Evolutionary conservation across 1,140 invertebrate genomes (phyloP), one percentile per base, ranked within the genome.

Genomic region (Drosophila gunungcola): DNA sequence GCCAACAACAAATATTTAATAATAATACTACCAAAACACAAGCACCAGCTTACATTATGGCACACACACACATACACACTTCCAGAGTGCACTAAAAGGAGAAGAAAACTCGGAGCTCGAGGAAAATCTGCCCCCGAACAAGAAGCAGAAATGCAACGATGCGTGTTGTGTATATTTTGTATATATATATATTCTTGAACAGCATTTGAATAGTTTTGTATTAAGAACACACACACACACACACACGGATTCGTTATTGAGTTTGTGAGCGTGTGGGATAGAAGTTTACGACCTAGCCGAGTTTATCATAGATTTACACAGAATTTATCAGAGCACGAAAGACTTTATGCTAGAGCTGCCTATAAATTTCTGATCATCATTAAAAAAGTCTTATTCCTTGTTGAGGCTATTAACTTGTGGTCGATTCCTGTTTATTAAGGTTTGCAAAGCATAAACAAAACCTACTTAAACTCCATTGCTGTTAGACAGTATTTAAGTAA

Each of bases 61-160:
- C 38, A 67, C 43, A 79, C 62, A 60, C 52, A 62, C 52, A 74
- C 29, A 55, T 36, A 56, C 72, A 48, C 65, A 56, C 63, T 45
- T 43, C 64, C 54, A 43, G 73, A 73, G 60, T 61, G 65, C 68
- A 73, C 55, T 6, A 48, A 38, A 70, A 61, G 48, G 38, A 48
- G 46, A 46, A 61, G 68, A 41, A 74, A 74, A 36, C 34, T 53
- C 45, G 11, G 34, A 38, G 54, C 69, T 73, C 41, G 25, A 56
- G 65, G 25, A 72, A 72, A 72, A 58, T 51, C 68, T 43, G 36
- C 9, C 13, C 12, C 16, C 0, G 6, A 69, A 49, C 39, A 63
- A 51, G 54, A 42, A 49, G 25, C 36, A 49, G 21, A 74, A 74
- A 54, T 74, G 70, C 70, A 74, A 55, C 72, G 69, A 74, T 74